phyloP scores from a whole-genome alignment of 1,140 invertebrate genomes.

The Drosophila pachea region DNA sequence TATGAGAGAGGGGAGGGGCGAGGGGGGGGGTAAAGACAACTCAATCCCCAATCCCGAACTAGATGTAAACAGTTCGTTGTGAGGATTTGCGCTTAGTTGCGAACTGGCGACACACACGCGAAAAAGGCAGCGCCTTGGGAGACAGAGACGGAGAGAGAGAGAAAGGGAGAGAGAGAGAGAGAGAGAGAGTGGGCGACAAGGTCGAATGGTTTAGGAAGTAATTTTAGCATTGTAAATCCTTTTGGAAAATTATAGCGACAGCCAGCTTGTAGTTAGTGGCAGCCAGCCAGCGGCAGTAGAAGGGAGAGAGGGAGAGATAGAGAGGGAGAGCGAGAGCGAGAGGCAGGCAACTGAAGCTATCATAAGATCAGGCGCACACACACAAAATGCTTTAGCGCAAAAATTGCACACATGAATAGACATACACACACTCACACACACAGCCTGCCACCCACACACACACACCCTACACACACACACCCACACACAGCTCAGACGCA shows the following conservation, averaged over 20 bases:
- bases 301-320: neutral
- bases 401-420: conserved; percentile 55
- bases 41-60: conserved; percentile 7
- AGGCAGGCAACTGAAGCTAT: conserved; percentile 36
- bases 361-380: conserved; percentile 66
- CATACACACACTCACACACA: neutral
- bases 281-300: conserved; percentile 19
- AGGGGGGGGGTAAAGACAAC: neutral
- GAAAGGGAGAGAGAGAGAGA: neutral
- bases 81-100: conserved; percentile 66
- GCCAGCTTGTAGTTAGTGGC: conserved; percentile 75
- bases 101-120: conserved; percentile 39
- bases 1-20: too few species aligned
- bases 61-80: conserved; percentile 49
- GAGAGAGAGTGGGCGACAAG: conserved; percentile 49
- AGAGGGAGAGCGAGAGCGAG: neutral
- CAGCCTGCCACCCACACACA: conserved; percentile 5
- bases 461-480: conserved; percentile 35
- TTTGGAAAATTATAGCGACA: conserved; percentile 76
- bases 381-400: conserved; percentile 67
- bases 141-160: conserved; percentile 8
- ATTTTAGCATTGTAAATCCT: conserved; percentile 76
- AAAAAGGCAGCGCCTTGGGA: conserved; percentile 35
- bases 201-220: conserved; percentile 75
- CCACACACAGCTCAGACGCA: conserved; percentile 1